A percentile compares a stretch with the other conserved stretches of the same genome.
phyloP scores from a whole-genome alignment of 2,888 invertebrate species.

The Plusia festucae region DNA sequence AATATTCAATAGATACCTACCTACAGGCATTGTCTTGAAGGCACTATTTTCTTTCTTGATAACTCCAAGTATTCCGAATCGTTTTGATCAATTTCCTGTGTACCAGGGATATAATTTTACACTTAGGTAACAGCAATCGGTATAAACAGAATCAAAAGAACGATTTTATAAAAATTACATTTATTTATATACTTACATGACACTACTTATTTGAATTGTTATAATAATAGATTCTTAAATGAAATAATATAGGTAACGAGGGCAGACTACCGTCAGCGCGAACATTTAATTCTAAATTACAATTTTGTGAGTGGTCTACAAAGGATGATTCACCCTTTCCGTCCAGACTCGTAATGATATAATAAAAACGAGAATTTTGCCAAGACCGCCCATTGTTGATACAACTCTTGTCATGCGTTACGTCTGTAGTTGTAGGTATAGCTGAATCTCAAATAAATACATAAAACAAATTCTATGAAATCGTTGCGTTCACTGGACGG shows the following conservation, averaged over 20 bases:
- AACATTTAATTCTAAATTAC: slow-evolving; percentile 2
- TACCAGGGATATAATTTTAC: too few relatives aligned
- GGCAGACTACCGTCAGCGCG: neutral
- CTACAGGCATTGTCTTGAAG: too few relatives aligned
- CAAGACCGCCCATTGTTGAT: slow-evolving; percentile 1
- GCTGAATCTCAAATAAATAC: neutral
- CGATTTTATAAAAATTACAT: neutral
- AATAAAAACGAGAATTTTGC: neutral
- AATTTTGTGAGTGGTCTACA: neutral
- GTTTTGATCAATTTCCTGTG: too few relatives aligned
- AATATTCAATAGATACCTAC: too few relatives aligned
- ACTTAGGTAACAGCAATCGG: too few relatives aligned
- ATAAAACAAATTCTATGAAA: neutral
- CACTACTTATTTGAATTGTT: slow-evolving; percentile 2
- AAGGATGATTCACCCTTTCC: neutral
- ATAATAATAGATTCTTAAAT: slow-evolving; percentile 4
- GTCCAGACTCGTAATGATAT: neutral
- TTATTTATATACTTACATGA: slow-evolving; percentile 5
- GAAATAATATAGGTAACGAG: neutral
- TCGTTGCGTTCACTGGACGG: slow-evolving; percentile 7
- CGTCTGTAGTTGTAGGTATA: neutral
- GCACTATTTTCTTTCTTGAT: too few relatives aligned
- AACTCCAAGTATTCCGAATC: too few relatives aligned
- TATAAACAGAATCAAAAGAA: neutral
- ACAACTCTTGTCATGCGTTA: neutral